A percentile compares a stretch with the other conserved stretches of the same genome.
phyloP scores from a whole-genome alignment of 2,797 vertebrate species.

The Coilia nasus region DNA sequence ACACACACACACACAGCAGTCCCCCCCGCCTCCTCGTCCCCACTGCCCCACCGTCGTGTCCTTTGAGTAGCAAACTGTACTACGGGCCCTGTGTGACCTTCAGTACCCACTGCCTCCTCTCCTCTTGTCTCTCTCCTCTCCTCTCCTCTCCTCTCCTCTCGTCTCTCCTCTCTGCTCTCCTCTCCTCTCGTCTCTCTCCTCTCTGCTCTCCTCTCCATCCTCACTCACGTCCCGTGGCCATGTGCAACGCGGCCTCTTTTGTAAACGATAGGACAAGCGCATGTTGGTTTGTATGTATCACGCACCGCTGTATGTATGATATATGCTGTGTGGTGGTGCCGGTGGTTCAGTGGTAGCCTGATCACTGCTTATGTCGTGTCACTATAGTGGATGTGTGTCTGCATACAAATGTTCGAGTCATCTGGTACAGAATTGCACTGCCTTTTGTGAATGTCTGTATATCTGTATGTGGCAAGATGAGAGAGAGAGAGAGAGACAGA shows the following conservation, averaged over 20 bases:
- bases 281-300: neutral
- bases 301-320: neutral
- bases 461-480: neutral
- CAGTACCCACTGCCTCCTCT: neutral
- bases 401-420: neutral
- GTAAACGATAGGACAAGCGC: neutral
- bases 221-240: constrained; percentile 16
- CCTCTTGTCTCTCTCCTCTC: neutral
- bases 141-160: too few relatives aligned
- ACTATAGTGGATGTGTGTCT: neutral
- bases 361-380: neutral
- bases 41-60: neutral
- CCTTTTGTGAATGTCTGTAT: neutral
- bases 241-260: neutral
- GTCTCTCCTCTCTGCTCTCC: too few relatives aligned
- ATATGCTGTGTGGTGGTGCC: neutral
- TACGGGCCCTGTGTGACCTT: constrained; percentile 13
- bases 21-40: neutral
- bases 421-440: neutral
- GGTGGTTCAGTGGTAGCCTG: neutral
- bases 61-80: constrained; percentile 24
- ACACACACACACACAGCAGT: neutral
- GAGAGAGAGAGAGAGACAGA: neutral
- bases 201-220: neutral
- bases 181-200: neutral